phyloP scores from a whole-genome alignment of 2,888 invertebrate species.

The Amblyjoppa proteus region DNA sequence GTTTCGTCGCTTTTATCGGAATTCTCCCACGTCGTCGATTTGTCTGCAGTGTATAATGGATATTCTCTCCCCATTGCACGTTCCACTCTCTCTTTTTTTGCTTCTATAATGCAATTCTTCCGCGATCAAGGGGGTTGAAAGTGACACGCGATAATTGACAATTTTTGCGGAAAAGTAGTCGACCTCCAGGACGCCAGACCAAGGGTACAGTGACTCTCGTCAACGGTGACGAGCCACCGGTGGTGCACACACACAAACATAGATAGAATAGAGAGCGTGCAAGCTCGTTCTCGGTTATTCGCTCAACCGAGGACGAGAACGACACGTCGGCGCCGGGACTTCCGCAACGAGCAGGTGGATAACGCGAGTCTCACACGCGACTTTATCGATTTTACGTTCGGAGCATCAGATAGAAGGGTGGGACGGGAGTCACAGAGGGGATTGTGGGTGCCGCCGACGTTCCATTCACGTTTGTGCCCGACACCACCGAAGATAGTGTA shows the following conservation, averaged over 20 bases:
- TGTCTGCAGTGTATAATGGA: background rate
- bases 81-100: background rate
- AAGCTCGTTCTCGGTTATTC: slow-evolving; percentile 64
- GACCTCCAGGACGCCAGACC: slow-evolving; percentile 29
- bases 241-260: slow-evolving; percentile 11
- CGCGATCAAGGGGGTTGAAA: slow-evolving; percentile 40
- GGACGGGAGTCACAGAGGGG: slow-evolving; percentile 52
- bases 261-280: slow-evolving; percentile 39
- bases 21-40: background rate
- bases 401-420: slow-evolving; percentile 52
- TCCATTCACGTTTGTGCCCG: slow-evolving; percentile 69
- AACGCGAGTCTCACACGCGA: slow-evolving; percentile 81
- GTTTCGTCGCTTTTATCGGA: background rate
- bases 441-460: slow-evolving; percentile 60
- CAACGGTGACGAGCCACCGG: slow-evolving; percentile 44
- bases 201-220: slow-evolving; percentile 53
- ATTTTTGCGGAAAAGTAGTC: slow-evolving; percentile 54
- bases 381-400: slow-evolving; percentile 80
- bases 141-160: slow-evolving; percentile 63
- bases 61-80: background rate
- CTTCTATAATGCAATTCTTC: slow-evolving; percentile 35
- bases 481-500: slow-evolving; percentile 65
- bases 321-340: slow-evolving; percentile 78
- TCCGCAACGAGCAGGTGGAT: slow-evolving; percentile 81
- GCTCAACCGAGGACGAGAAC: slow-evolving; percentile 68